phyloP scores from a whole-genome alignment of 1,140 invertebrate species.

The Rhopalosiphum padi region DNA sequence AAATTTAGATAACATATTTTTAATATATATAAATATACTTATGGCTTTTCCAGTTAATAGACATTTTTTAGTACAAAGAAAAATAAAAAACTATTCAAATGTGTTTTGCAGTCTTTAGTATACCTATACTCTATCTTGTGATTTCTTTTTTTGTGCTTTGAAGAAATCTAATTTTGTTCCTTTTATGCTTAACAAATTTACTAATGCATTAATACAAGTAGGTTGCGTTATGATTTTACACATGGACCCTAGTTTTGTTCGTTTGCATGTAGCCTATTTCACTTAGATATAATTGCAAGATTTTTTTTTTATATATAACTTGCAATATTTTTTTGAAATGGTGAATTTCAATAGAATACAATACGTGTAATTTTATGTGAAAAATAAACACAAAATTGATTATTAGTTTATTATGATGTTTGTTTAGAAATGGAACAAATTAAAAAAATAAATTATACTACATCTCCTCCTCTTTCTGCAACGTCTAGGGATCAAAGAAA shows the following conservation, averaged over 20 bases:
- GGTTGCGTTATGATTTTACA: neutral
- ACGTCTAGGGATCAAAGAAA: neutral
- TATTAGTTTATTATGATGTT: neutral
- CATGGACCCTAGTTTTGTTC: neutral
- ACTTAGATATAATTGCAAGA: neutral
- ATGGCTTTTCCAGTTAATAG: neutral
- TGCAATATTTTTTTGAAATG: neutral
- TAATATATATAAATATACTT: neutral
- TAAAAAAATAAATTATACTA: neutral
- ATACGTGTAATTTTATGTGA: neutral
- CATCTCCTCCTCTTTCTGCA: neutral
- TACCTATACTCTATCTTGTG: neutral
- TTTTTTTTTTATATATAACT: neutral
- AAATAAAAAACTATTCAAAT: constrained; percentile 27
- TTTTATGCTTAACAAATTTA: constrained; percentile 7
- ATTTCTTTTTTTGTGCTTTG: neutral
- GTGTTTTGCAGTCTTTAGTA: neutral
- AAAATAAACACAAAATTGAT: neutral
- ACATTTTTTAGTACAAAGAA: neutral
- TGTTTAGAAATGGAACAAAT: neutral
- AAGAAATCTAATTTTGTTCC: neutral
- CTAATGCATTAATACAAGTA: constrained; percentile 12
- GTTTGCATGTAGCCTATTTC: neutral
- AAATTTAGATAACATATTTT: constrained; percentile 2
- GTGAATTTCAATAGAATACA: neutral